Evolutionary conservation across 2,888 invertebrate species (phyloP).

Genomic region (Macroteleia sp.): DNA sequence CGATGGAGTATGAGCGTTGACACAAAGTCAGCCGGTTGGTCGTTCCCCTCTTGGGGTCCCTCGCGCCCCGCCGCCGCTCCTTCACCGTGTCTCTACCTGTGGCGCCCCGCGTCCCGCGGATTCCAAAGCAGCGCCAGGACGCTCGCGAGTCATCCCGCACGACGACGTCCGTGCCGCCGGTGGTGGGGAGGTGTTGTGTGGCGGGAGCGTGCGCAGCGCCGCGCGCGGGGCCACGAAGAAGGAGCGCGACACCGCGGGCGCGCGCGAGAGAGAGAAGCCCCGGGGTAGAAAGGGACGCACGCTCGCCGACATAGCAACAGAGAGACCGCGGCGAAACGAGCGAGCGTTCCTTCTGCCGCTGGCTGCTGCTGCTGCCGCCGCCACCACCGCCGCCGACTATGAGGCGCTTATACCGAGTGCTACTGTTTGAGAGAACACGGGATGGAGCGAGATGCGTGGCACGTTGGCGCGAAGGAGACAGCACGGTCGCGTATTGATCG

Average conservation of each 20-base stretch:
- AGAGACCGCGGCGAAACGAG: slow-evolving; percentile 80
- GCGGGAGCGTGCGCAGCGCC: slow-evolving; percentile 57
- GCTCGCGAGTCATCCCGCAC: too few relatives aligned
- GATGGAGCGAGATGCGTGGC: slow-evolving; percentile 54
- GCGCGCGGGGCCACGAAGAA: too few relatives aligned
- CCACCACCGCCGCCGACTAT: slow-evolving; percentile 11
- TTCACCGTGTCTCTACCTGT: too few relatives aligned
- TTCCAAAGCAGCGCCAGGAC: too few relatives aligned
- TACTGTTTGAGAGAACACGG: slow-evolving; percentile 36
- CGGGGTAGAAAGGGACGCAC: slow-evolving; percentile 61
- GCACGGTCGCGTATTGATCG: slow-evolving; percentile 82
- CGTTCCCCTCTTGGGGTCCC: slow-evolving; percentile 28
- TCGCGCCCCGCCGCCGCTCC: too few relatives aligned
- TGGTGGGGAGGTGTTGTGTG: too few relatives aligned
- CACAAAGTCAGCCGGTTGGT: slow-evolving; percentile 49
- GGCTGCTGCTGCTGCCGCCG: slow-evolving; percentile 63
- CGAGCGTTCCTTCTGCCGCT: slow-evolving; percentile 67
- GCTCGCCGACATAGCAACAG: slow-evolving; percentile 83
- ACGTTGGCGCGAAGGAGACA: slow-evolving; percentile 66
- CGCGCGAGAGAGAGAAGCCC: slow-evolving; percentile 61
- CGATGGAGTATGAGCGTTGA: slow-evolving; percentile 35
- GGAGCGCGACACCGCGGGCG: too few relatives aligned
- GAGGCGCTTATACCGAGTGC: too few relatives aligned
- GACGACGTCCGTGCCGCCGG: too few relatives aligned
- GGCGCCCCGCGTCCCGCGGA: too few relatives aligned